phyloP scores from a whole-genome alignment of 2,113 vertebrate species.

The Hepsetus odoe region DNA sequence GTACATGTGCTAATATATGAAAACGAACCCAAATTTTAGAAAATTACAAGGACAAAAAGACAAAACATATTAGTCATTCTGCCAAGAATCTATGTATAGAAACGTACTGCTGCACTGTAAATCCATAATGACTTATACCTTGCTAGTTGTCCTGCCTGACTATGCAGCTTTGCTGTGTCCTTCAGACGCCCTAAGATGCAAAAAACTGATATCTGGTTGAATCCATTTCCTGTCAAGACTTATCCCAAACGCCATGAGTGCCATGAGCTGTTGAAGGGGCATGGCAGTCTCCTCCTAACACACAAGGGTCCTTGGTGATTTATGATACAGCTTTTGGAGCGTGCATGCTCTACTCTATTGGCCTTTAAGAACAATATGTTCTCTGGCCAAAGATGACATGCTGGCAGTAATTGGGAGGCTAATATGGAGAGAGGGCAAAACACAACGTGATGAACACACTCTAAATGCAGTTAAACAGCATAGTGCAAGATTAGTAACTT shows the following conservation, averaged over 20 bases:
- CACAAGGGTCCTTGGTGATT: conserved; percentile 1
- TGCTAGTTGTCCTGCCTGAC: conserved; percentile 1
- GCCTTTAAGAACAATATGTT: conserved; percentile 37
- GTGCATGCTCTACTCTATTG: neutral
- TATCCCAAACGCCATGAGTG: neutral
- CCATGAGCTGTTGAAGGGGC: conserved; percentile 16
- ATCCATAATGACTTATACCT: conserved; percentile 11
- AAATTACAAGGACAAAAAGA: neutral
- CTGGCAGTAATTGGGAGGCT: neutral
- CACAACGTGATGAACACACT: neutral
- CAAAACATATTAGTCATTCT: neutral
- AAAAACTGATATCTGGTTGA: conserved; percentile 11
- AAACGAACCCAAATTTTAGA: neutral
- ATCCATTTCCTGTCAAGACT: conserved; percentile 18
- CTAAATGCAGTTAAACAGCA: conserved; percentile 31
- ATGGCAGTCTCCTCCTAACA: neutral
- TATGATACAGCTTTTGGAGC: conserved; percentile 23
- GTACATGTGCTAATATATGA: neutral
- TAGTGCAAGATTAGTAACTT: conserved; percentile 17
- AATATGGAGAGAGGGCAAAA: neutral
- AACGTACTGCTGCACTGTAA: neutral
- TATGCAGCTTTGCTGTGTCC: conserved; percentile 29
- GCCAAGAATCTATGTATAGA: neutral
- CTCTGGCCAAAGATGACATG: conserved; percentile 23
- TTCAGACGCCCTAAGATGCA: conserved; percentile 38